Conservation (phyloP, 2,888 invertebrate genomes). For the Drosophila planitibia region DNA sequence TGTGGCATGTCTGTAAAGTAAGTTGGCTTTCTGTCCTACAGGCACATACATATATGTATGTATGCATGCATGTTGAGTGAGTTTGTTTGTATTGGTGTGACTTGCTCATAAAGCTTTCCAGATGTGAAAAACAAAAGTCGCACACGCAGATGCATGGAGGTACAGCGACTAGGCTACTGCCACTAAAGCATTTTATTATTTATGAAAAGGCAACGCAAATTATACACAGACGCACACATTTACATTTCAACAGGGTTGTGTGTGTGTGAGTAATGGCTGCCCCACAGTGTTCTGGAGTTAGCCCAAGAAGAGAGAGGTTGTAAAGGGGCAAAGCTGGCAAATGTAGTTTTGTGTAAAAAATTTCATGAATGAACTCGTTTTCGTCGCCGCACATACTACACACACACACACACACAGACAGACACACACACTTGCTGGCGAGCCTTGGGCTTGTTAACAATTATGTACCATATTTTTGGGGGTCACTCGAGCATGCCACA, state of each 20-base stretch:
- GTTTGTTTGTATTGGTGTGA: slow-evolving; percentile 15
- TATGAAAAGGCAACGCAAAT: slow-evolving; percentile 72
- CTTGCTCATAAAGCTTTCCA: slow-evolving; percentile 50
- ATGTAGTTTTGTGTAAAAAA: slow-evolving; percentile 71
- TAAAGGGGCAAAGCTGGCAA: slow-evolving; percentile 26
- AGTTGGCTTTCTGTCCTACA: slow-evolving; percentile 43
- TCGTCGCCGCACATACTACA: slow-evolving; percentile 21
- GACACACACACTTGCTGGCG: background rate
- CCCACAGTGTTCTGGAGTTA: slow-evolving; percentile 53
- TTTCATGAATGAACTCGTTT: slow-evolving; percentile 73
- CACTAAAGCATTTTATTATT: slow-evolving; percentile 62
- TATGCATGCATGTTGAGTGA: background rate
- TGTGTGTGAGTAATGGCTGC: slow-evolving; percentile 55
- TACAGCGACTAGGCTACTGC: slow-evolving; percentile 22
- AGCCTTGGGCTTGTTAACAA: slow-evolving; percentile 51
- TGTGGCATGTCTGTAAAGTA: slow-evolving; percentile 60
- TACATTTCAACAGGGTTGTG: slow-evolving; percentile 6
- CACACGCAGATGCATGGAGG: slow-evolving; percentile 44
- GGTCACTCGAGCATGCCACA: slow-evolving; percentile 63
- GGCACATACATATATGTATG: slow-evolving; percentile 1
- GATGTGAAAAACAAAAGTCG: slow-evolving; percentile 56
- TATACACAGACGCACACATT: slow-evolving; percentile 51
- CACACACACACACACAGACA: slow-evolving; percentile 7
- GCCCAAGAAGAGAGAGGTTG: slow-evolving; percentile 13
- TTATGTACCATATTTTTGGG: slow-evolving; percentile 69